A percentile compares a stretch with the other conserved stretches of the same genome.
phyloP scores from a whole-genome alignment of 2,797 vertebrate species.

The Vultur gryphus region DNA sequence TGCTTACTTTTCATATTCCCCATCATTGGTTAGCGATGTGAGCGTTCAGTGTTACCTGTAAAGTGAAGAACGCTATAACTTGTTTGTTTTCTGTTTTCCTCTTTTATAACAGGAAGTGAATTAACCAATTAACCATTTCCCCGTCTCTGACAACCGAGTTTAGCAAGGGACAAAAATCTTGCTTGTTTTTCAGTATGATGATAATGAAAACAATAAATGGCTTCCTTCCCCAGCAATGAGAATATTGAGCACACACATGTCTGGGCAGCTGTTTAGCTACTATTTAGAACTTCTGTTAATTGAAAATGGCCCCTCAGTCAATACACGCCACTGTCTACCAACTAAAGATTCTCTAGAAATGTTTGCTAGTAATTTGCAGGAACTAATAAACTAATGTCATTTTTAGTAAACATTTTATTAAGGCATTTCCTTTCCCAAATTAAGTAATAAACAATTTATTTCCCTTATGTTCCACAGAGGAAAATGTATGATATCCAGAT shows the following conservation, averaged over 20 bases:
- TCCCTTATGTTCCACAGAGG: not conserved
- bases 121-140: not conserved
- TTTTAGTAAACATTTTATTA: not conserved
- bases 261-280: not conserved
- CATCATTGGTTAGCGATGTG: not conserved
- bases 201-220: not conserved
- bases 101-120: not conserved
- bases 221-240: not conserved
- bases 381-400: not conserved
- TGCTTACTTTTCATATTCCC: not conserved
- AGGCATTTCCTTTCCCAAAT: not conserved
- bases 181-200: not conserved
- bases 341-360: not conserved
- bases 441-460: not conserved
- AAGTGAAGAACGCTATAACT: not conserved
- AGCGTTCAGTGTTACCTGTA: not conserved
- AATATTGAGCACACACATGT: not conserved
- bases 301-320: not conserved
- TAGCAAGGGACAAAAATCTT: not conserved
- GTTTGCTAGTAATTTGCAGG: not conserved
- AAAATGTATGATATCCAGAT: not conserved
- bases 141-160: not conserved
- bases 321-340: not conserved
- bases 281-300: not conserved
- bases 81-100: not conserved